phyloP scores from a whole-genome alignment of 2,797 vertebrate genomes.

The Mormyrops attenuatus region DNA sequence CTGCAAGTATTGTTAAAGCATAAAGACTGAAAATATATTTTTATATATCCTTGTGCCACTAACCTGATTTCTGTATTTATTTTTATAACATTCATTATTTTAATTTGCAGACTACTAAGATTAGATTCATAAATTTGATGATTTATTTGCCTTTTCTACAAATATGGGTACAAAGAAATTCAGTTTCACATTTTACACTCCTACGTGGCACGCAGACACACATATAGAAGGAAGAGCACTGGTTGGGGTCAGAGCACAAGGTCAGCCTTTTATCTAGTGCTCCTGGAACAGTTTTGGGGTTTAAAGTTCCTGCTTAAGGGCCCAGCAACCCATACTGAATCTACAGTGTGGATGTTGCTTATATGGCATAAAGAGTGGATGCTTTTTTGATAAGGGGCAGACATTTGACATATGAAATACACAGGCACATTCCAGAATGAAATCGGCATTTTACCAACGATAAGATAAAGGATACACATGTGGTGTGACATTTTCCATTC shows the following conservation, averaged over 20 bases:
- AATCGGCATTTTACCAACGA: not conserved
- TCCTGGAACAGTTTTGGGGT: not conserved
- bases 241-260: not conserved
- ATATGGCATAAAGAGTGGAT: not conserved
- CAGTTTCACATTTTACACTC: not conserved
- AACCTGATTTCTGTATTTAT: not conserved
- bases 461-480: not conserved
- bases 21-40: not conserved
- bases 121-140: not conserved
- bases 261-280: not conserved
- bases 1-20: not conserved
- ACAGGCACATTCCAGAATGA: not conserved
- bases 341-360: not conserved
- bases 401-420: not conserved
- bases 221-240: not conserved
- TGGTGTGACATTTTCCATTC: not conserved
- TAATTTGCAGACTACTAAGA: not conserved
- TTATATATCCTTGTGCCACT: not conserved
- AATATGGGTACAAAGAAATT: not conserved
- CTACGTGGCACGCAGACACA: not conserved
- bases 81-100: not conserved
- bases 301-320: not conserved
- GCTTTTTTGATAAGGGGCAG: not conserved
- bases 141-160: not conserved
- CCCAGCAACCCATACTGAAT: not conserved